phyloP scores from a whole-genome alignment of 2,113 vertebrate species.

The Pagrus major region DNA sequence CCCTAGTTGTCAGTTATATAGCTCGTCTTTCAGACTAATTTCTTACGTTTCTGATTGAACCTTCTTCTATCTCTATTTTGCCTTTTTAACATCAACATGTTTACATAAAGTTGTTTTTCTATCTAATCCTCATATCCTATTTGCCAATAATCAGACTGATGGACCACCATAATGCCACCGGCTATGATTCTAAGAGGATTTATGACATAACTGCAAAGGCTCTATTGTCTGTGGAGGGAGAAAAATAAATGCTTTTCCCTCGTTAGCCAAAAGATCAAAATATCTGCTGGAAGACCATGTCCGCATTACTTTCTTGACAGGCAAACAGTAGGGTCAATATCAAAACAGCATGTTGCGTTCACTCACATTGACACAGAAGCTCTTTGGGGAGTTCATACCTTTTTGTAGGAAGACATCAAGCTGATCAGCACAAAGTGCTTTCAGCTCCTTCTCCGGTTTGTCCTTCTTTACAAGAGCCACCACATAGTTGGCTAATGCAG shows the following conservation, averaged over 20 bases:
- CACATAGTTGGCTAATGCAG: slow-evolving; percentile 98
- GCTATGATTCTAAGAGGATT: not conserved
- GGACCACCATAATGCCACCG: not conserved
- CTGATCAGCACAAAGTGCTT: slow-evolving; percentile 97
- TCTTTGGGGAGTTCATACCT: slow-evolving; percentile 84
- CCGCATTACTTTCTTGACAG: not conserved
- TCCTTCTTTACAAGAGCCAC: slow-evolving; percentile 99
- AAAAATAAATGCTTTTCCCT: not conserved
- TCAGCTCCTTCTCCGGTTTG: slow-evolving; percentile 97
- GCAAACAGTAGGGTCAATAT: not conserved
- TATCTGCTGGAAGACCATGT: not conserved
- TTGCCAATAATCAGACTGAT: not conserved
- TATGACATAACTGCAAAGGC: not conserved
- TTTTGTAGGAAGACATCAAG: slow-evolving; percentile 99
- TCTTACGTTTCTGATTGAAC: not conserved
- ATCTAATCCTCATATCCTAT: not conserved
- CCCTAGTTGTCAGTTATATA: not conserved
- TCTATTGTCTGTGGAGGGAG: not conserved
- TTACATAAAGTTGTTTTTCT: too few relatives aligned
- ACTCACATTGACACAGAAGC: not conserved
- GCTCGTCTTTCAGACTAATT: not conserved
- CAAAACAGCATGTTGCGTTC: not conserved
- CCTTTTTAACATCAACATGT: not conserved
- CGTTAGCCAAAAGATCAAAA: not conserved
- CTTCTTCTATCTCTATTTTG: not conserved